phyloP scores from a whole-genome alignment of 2,113 vertebrate species.

The Equus quagga region DNA sequence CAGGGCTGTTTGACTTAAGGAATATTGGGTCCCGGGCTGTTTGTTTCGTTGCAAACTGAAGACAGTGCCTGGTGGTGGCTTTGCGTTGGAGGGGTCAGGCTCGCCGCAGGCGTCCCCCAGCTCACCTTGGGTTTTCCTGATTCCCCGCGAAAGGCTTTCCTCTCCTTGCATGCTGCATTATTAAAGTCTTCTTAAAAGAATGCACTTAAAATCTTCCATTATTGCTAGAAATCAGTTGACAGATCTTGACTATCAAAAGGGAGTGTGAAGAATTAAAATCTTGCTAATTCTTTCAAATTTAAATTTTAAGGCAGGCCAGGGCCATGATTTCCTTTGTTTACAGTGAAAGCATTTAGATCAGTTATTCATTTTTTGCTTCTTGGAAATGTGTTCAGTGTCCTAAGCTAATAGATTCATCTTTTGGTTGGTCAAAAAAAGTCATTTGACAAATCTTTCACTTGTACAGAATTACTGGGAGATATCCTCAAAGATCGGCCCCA shows the following conservation, averaged over 20 bases:
- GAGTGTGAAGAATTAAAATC: neutral
- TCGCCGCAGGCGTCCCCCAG: rapidly evolving
- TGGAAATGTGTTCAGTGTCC: neutral
- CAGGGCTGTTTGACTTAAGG: neutral
- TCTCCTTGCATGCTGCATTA: neutral
- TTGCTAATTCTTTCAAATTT: neutral
- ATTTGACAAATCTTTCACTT: neutral
- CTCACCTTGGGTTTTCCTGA: neutral
- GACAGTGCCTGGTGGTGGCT: neutral
- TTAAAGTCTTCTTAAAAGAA: neutral
- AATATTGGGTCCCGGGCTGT: neutral
- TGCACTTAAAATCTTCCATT: neutral
- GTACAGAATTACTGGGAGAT: slow-evolving; percentile 91
- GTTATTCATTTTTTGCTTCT: neutral
- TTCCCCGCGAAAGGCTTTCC: neutral
- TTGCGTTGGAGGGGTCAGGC: rapidly evolving
- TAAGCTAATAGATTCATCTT: neutral
- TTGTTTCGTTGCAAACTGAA: neutral
- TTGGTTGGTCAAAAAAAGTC: neutral
- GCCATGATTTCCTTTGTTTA: neutral
- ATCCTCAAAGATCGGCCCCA: slow-evolving; percentile 94
- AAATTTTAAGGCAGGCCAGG: neutral
- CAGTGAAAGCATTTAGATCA: neutral
- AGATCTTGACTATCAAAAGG: neutral
- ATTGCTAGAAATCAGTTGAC: neutral